A percentile compares a stretch with the other conserved stretches of the same genome.
Evolutionary conservation across 2,113 vertebrate genomes (phyloP).

Genomic region (Poecile atricapillus): DNA sequence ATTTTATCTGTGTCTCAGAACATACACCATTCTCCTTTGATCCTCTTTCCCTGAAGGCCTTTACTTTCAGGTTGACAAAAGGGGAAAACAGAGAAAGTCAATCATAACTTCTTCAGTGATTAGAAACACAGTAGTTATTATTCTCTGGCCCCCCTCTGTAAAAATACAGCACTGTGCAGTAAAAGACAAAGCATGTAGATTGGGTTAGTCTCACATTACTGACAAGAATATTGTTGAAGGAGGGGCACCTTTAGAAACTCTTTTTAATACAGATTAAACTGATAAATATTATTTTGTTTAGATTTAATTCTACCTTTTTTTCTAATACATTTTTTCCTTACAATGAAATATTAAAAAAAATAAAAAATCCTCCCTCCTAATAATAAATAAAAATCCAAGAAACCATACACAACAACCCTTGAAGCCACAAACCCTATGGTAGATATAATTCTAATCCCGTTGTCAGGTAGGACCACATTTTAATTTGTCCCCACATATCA

Average conservation of each 20-base stretch:
- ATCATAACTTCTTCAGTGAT: neutral
- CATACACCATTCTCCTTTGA: neutral
- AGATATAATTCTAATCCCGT: neutral
- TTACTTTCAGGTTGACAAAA: neutral
- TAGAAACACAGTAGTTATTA: neutral
- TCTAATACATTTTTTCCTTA: neutral
- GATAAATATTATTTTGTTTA: neutral
- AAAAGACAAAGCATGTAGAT: neutral
- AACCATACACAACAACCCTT: rapidly evolving
- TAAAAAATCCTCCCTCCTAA: no score
- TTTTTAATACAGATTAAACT: neutral
- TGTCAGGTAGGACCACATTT: neutral
- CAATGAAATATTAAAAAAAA: neutral
- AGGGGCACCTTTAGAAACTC: neutral
- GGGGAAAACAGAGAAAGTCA: neutral
- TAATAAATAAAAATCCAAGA: neutral
- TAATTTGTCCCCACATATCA: neutral
- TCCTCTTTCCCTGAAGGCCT: neutral
- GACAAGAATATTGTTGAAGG: neutral
- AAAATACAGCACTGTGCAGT: neutral
- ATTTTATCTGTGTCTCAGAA: neutral
- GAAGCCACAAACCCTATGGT: rapidly evolving
- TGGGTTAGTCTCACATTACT: neutral
- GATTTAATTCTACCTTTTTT: neutral
- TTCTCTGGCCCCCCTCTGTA: neutral